Conservation (phyloP, 2,888 invertebrate species). For the Cheilosia variabilis region DNA sequence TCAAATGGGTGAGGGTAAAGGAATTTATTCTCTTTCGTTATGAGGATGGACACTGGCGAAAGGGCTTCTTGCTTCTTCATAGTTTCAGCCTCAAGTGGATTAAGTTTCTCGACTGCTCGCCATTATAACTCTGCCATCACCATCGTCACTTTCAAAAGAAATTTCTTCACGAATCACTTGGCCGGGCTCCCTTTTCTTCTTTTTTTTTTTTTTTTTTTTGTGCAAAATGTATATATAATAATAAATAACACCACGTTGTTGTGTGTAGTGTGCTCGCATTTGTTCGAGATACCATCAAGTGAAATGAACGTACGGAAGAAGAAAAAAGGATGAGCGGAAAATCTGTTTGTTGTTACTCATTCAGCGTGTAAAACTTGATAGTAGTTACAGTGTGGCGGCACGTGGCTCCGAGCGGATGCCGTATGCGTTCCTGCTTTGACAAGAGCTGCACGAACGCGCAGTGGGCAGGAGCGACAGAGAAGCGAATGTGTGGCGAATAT, state of each 20-base stretch:
- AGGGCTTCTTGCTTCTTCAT: slow-evolving; percentile 48
- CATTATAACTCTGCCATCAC: background rate
- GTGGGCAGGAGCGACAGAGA: background rate
- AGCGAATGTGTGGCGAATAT: slow-evolving; percentile 51
- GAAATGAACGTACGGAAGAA: slow-evolving; percentile 15
- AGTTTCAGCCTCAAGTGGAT: slow-evolving; percentile 61
- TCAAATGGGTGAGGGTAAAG: slow-evolving; percentile 40
- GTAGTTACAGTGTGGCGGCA: slow-evolving; percentile 70
- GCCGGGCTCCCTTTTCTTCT: slow-evolving; percentile 65
- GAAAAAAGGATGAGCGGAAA: slow-evolving; percentile 72
- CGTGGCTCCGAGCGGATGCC: slow-evolving; percentile 68
- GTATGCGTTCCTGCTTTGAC: slow-evolving; percentile 53
- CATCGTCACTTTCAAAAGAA: slow-evolving; percentile 40
- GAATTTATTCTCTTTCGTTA: slow-evolving; percentile 60
- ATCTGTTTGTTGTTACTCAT: slow-evolving; percentile 75
- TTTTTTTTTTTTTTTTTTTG: no score
- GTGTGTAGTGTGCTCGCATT: slow-evolving; percentile 11
- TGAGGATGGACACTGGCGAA: slow-evolving; percentile 56
- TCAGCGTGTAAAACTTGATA: slow-evolving; percentile 72
- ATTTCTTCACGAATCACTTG: slow-evolving; percentile 69
- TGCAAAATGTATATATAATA: slow-evolving; percentile 5
- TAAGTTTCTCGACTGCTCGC: slow-evolving; percentile 27
- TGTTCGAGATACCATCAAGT: slow-evolving; percentile 38
- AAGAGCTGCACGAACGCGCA: slow-evolving; percentile 18
- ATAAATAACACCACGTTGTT: slow-evolving; percentile 59